Conservation (phyloP, 2,113 vertebrate species). For the Artemisiospiza belli region DNA sequence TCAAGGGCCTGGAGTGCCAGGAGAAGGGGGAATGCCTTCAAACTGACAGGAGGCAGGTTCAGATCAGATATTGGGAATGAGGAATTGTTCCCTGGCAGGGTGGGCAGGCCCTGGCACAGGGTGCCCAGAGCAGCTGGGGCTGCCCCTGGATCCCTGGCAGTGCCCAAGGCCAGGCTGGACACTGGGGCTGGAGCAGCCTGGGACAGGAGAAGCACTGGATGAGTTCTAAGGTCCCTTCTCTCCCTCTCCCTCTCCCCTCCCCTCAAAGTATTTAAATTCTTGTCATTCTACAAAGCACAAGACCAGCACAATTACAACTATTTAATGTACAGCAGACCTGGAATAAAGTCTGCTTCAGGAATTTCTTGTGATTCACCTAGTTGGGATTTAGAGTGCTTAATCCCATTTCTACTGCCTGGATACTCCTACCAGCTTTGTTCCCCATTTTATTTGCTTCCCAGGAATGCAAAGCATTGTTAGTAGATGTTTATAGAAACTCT, state of each 20-base stretch:
- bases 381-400: neutral
- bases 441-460: neutral
- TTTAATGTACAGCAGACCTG: neutral
- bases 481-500: neutral
- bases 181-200: neutral
- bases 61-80: neutral
- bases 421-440: neutral
- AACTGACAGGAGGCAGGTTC: neutral
- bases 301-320: neutral
- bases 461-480: neutral
- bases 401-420: neutral
- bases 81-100: neutral
- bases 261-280: neutral
- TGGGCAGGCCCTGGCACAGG: neutral
- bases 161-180: neutral
- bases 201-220: neutral
- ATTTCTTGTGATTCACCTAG: neutral
- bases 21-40: neutral
- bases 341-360: neutral
- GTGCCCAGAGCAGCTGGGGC: neutral
- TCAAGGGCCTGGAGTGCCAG: neutral
- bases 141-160: neutral
- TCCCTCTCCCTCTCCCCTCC: too few relatives aligned
- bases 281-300: neutral
- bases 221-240: too few relatives aligned